These are phyloP conservation scores for Sebastes nivosus DNA, from an alignment of 2,797 vertebrate species.

Conservation along the genomic window DNA sequence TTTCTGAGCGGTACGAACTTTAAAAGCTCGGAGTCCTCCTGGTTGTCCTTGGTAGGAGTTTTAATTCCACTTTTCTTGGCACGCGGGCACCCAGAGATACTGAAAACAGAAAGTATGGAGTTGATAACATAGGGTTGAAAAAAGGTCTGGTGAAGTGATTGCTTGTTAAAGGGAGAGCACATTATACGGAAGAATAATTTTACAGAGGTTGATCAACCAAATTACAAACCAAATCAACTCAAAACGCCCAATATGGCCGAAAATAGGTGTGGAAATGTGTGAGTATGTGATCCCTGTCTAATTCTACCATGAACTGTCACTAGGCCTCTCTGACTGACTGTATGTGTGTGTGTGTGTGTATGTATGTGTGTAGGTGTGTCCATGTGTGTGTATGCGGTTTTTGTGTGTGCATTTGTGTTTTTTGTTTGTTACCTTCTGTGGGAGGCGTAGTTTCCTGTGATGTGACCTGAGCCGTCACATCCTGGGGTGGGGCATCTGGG, in stretches of 20 bases:
- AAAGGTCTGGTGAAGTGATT: constrained; percentile 64
- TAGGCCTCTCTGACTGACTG: constrained; percentile 77
- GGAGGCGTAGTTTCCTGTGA: constrained; percentile 98
- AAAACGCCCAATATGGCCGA: constrained; percentile 54
- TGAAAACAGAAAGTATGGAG: constrained; percentile 90
- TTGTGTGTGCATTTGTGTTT: constrained; percentile 10
- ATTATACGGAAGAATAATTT: constrained; percentile 60
- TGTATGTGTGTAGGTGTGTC: constrained; percentile 11
- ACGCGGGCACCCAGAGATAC: constrained; percentile 99
- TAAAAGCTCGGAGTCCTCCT: constrained; percentile 99
- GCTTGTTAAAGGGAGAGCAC: constrained; percentile 68
- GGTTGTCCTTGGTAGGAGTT: constrained; percentile 97
- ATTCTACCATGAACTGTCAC: constrained; percentile 75
- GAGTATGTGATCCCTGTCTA: constrained; percentile 73
- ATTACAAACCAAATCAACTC: constrained; percentile 58
- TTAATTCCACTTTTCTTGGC: constrained; percentile 99
- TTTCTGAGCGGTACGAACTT: constrained; percentile 92
- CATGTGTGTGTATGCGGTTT: background rate
- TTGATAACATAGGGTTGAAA: constrained; percentile 85
- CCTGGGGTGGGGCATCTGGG: constrained; percentile 96
- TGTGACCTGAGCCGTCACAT: constrained; percentile 98
- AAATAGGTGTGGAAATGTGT: constrained; percentile 61
- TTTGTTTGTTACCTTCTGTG: constrained; percentile 89
- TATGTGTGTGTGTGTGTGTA: constrained; percentile 36
- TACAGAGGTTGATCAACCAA: constrained; percentile 53